Evolutionary conservation across 2,113 vertebrate species (phyloP).

Genomic region (Danio rerio): DNA sequence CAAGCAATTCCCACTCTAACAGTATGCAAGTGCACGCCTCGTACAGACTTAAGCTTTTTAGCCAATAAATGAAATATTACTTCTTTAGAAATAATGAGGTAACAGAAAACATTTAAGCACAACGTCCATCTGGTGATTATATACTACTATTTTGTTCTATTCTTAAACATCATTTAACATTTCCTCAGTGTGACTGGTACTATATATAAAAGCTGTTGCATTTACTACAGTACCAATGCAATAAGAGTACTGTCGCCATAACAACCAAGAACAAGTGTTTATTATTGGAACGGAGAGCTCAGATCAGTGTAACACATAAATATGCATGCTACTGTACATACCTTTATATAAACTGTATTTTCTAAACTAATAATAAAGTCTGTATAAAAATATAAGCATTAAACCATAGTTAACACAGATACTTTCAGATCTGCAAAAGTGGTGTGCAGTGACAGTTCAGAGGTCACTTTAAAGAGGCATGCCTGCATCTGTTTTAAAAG

Average conservation of each 20-base stretch:
- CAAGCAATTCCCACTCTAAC: too few relatives aligned
- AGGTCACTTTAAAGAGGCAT: background rate
- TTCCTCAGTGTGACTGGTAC: background rate
- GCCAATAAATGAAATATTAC: background rate
- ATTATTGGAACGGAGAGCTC: slow-evolving; percentile 41
- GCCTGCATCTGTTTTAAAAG: background rate
- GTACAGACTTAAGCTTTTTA: background rate
- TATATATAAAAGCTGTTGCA: background rate
- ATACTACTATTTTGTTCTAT: background rate
- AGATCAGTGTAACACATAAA: slow-evolving; percentile 13
- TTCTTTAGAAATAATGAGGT: background rate
- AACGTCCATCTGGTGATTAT: background rate
- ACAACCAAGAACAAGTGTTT: slow-evolving; percentile 49
- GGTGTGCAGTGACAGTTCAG: slow-evolving; percentile 32
- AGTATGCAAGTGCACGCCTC: background rate
- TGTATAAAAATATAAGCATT: slow-evolving; percentile 1
- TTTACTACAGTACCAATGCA: slow-evolving; percentile 31
- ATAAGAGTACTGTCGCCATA: slow-evolving; percentile 52
- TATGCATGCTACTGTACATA: background rate
- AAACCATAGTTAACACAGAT: slow-evolving; percentile 27
- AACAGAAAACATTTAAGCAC: background rate
- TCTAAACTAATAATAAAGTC: background rate
- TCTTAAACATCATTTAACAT: background rate
- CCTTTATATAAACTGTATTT: slow-evolving; percentile 11
- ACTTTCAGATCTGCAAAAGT: slow-evolving; percentile 2